Evolutionary conservation across 1,140 invertebrate species (phyloP).

Genomic region (Bilobella aurantiaca): DNA sequence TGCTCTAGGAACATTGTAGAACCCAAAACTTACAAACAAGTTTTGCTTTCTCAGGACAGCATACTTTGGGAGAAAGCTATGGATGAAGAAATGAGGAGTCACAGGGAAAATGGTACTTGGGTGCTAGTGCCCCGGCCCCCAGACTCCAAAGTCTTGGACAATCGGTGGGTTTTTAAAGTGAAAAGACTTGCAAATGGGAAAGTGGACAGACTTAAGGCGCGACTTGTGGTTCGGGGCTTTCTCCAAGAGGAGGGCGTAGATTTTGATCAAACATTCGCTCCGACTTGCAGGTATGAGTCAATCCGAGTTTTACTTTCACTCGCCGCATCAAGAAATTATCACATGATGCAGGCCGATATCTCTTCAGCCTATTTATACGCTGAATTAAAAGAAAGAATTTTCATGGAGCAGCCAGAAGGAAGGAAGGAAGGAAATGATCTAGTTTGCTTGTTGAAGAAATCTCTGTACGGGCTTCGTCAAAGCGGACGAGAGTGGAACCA

Average conservation of each 20-base stretch:
- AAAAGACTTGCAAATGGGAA: constrained; percentile 35
- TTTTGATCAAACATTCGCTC: constrained; percentile 41
- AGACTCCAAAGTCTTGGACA: constrained; percentile 37
- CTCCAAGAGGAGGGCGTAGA: constrained; percentile 39
- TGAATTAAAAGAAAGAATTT: constrained; percentile 41
- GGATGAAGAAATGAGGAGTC: constrained; percentile 28
- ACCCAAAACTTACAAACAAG: constrained; percentile 24
- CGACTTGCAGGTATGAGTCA: constrained; percentile 37
- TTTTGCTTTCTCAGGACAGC: constrained; percentile 14
- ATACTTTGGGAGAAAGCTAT: constrained; percentile 31
- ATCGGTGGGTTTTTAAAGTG: constrained; percentile 39
- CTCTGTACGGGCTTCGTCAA: constrained; percentile 36
- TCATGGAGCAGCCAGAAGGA: constrained; percentile 40
- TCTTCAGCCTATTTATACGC: constrained; percentile 22
- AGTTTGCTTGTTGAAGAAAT: constrained; percentile 17
- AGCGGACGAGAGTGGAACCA: constrained; percentile 30
- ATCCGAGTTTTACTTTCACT: constrained; percentile 31
- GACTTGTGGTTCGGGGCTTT: constrained; percentile 40
- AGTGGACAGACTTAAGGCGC: constrained; percentile 35
- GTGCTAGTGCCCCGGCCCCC: constrained; percentile 38
- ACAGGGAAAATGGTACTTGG: constrained; percentile 33
- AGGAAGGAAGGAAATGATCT: constrained; percentile 22
- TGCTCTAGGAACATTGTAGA: constrained; percentile 7
- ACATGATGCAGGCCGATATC: constrained; percentile 17
- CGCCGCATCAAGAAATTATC: constrained; percentile 29